Evolutionary conservation across 2,888 invertebrate species (phyloP), one percentile per base, ranked within the genome.

Genomic region (Catocala sponsa): DNA sequence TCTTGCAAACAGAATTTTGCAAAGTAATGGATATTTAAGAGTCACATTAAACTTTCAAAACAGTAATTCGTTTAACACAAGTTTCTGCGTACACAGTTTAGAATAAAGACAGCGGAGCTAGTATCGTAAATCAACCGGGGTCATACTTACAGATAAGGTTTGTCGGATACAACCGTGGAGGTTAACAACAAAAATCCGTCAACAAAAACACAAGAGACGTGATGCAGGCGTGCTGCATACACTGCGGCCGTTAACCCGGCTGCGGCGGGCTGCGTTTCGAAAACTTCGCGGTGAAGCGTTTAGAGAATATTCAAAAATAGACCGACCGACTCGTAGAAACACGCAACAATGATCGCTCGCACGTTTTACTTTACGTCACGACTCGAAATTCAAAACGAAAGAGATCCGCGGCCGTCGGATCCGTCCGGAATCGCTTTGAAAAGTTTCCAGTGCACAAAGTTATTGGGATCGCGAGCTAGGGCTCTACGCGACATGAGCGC

Each of bases 271-370:
- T 91, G 91, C 92, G 94, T 94, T 93, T 93, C 92, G 92, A 93
- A 94, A 94, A 94, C 92, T 92, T 91, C 86, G 88, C 90, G 84
- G 85, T 83, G 89, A 87, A 89, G 89, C 90, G 94, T 91, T 93
- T 91, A 91, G 89, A 91, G 90, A 89, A 91, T 91, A 94, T 92
- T 93, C 94, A 93, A 93, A 94, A 94, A 94, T 94, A 94, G 94
- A 93, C 87, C 87, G 88, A 89, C 87, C 80, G 83, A 85, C 82
- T 85, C 76, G 83, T 81, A 84, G 80, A 86, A 88, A 89, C 88
- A 87, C 86, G 88, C 84, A 81, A 87, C 85, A 82, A 79, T 84
- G 83, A 80, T 80, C 80, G 83, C 81, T 81, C 77, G 77, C 84
- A 85, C 84, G 84, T 81, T 79, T 76, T 76, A 81, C 77, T 78